These are phyloP conservation scores for Gryllus bimaculatus DNA, from an alignment of 1,140 invertebrate species.

Conservation along the genomic window DNA sequence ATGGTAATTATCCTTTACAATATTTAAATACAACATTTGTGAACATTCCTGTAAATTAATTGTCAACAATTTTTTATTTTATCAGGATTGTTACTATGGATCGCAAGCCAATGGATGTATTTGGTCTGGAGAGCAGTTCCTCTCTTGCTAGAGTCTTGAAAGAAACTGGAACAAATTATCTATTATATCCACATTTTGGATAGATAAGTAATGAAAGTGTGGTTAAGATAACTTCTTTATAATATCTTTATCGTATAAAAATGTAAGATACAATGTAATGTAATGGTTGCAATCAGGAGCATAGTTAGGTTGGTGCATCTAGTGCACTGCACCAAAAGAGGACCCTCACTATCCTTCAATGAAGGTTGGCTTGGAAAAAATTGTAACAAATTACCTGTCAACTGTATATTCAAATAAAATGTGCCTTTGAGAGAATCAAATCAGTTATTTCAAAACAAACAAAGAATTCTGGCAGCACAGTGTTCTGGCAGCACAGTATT, in stretches of 20 bases:
- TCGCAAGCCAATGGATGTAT: slow-evolving; percentile 44
- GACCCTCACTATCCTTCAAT: too few species aligned
- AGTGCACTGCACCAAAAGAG: too few species aligned
- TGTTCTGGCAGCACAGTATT: too few species aligned
- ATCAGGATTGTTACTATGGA: slow-evolving; percentile 45
- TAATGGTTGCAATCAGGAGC: too few species aligned
- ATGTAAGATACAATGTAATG: too few species aligned
- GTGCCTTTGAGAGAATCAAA: too few species aligned
- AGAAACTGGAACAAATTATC: slow-evolving; percentile 30
- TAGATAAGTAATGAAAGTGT: neutral
- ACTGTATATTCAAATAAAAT: too few species aligned
- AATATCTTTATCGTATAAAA: neutral
- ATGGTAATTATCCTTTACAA: slow-evolving; percentile 41
- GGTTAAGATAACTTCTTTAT: neutral
- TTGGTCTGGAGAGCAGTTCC: slow-evolving; percentile 42
- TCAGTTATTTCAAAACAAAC: too few species aligned
- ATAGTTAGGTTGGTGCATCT: too few species aligned
- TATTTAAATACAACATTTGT: neutral
- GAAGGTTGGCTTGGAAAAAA: too few species aligned
- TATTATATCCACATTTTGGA: slow-evolving; percentile 4
- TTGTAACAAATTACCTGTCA: too few species aligned
- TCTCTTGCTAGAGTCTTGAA: slow-evolving; percentile 36
- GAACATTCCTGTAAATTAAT: neutral
- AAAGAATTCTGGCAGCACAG: too few species aligned
- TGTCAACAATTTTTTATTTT: neutral